Conservation (phyloP, 2,888 invertebrate species). For the Allophyes oxyacanthae region DNA sequence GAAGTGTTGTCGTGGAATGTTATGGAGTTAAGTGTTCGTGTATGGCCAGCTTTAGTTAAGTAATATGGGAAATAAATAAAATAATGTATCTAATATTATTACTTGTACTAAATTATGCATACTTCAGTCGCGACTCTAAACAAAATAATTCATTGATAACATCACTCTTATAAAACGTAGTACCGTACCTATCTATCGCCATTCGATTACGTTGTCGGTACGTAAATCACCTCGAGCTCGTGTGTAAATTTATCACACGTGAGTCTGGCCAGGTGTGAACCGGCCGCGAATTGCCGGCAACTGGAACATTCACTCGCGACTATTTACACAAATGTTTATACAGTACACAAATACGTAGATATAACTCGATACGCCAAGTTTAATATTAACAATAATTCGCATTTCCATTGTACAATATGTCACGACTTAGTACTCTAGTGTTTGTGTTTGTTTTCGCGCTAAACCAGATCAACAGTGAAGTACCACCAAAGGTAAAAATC, state of each 20-base stretch:
- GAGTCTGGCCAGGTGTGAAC: slow-evolving; percentile 19
- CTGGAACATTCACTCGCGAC: slow-evolving; percentile 21
- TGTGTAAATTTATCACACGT: slow-evolving; percentile 35
- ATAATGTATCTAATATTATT: no score
- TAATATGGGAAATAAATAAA: no score
- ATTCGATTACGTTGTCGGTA: slow-evolving; percentile 9
- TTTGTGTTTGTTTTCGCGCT: slow-evolving; percentile 54
- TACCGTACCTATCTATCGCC: slow-evolving; percentile 4
- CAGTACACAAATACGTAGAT: slow-evolving; percentile 22
- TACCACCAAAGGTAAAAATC: slow-evolving; percentile 57
- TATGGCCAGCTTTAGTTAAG: no score
- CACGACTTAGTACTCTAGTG: slow-evolving; percentile 42
- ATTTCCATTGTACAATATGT: slow-evolving; percentile 20
- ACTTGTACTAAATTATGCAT: not conserved
- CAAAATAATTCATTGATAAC: slow-evolving; percentile 7
- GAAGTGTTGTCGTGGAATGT: no score
- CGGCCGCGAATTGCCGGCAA: slow-evolving; percentile 29
- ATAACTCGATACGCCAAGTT: slow-evolving; percentile 1
- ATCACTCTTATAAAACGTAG: slow-evolving; percentile 1
- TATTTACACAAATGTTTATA: slow-evolving; percentile 45
- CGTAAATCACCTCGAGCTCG: slow-evolving; percentile 15
- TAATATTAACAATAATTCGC: not conserved
- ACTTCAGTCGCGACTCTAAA: slow-evolving; percentile 4
- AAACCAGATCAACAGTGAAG: slow-evolving; percentile 37
- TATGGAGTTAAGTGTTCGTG: no score